phyloP scores from a whole-genome alignment of 2,113 vertebrate genomes.

The Lagopus leucura region DNA sequence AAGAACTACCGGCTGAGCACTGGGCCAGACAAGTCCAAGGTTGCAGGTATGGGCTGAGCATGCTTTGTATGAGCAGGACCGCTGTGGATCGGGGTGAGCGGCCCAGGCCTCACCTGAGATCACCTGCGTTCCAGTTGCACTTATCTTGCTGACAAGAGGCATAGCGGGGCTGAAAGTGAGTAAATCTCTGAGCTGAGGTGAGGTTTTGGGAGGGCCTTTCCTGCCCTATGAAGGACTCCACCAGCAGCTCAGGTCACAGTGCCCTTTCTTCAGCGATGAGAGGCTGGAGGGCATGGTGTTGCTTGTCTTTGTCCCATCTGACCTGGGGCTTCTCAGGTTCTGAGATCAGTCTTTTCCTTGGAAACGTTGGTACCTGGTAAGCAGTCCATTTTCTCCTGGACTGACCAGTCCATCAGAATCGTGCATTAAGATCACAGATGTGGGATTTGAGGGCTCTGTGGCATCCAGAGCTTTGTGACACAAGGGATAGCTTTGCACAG shows the following conservation, averaged over 20 bases:
- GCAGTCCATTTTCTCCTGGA: neutral
- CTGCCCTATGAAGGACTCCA: neutral
- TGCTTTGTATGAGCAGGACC: neutral
- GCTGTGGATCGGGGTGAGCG: fast-evolving
- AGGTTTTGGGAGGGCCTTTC: neutral
- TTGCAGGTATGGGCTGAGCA: constrained; percentile 80
- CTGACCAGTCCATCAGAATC: neutral
- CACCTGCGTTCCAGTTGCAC: neutral
- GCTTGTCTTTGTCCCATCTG: neutral
- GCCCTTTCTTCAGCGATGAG: fast-evolving
- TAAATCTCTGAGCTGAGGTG: neutral
- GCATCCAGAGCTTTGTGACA: neutral
- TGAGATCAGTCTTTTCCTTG: neutral
- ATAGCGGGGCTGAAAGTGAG: neutral
- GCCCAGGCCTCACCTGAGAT: neutral
- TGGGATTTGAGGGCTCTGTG: constrained; percentile 40
- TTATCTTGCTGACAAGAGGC: neutral
- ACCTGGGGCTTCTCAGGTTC: neutral
- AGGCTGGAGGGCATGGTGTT: neutral
- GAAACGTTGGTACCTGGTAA: neutral
- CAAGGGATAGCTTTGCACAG: neutral
- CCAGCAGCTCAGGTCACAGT: neutral
- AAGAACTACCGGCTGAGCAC: constrained; percentile 89
- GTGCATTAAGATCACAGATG: neutral
- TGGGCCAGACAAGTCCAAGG: constrained; percentile 87